phyloP scores from a whole-genome alignment of 2,888 invertebrate genomes.

The Sericinus montela region DNA sequence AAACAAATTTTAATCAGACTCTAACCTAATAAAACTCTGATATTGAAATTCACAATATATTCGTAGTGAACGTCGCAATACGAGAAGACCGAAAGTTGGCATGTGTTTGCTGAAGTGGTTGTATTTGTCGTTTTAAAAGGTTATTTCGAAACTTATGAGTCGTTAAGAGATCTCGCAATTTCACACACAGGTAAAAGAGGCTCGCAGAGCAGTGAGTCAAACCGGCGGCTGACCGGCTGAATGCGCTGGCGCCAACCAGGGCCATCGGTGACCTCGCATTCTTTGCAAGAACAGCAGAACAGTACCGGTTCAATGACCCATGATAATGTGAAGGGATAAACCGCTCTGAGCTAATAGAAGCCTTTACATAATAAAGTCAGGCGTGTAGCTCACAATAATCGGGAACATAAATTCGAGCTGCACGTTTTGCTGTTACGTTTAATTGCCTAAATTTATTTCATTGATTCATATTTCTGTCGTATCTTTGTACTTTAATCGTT shows the following conservation, averaged over 20 bases:
- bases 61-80: background rate
- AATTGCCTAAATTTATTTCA: background rate
- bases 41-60: background rate
- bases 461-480: background rate
- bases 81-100: background rate
- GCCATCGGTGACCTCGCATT: conserved; percentile 70
- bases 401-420: conserved; percentile 17
- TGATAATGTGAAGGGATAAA: conserved; percentile 67
- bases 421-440: background rate
- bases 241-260: conserved; percentile 27
- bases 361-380: conserved; percentile 58
- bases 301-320: conserved; percentile 70
- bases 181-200: conserved; percentile 20
- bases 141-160: conserved; percentile 49
- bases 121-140: conserved; percentile 40
- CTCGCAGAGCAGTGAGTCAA: conserved; percentile 22
- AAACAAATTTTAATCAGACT: too few relatives aligned
- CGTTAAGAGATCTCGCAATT: conserved; percentile 40
- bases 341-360: conserved; percentile 49
- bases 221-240: conserved; percentile 21
- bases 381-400: conserved; percentile 49
- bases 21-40: background rate
- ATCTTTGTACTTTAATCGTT: conserved; percentile 13
- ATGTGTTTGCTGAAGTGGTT: conserved; percentile 1
- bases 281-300: conserved; percentile 61